A percentile compares a stretch with the other conserved stretches of the same genome.
Evolutionary conservation across 2,113 vertebrate species (phyloP).

Genomic region (Vulpes ferrilata): DNA sequence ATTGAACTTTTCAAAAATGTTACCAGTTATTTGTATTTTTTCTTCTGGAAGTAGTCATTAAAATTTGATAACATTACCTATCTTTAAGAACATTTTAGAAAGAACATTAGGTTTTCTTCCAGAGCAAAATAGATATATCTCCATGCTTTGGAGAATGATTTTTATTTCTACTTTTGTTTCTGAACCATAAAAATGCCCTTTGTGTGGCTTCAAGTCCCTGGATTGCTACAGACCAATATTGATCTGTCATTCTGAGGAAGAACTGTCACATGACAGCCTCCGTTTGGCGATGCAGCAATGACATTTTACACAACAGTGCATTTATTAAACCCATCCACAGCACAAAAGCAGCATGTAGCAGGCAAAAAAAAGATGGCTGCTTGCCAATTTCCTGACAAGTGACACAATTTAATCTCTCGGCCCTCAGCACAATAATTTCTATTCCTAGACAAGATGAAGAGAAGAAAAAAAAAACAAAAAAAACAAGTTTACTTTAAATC

Average conservation of each 20-base stretch:
- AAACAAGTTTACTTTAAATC: conserved; percentile 19
- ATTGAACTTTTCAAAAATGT: neutral
- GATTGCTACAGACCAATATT: conserved; percentile 57
- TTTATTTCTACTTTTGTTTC: conserved; percentile 58
- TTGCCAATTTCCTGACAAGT: conserved; percentile 58
- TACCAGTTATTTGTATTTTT: conserved; percentile 29
- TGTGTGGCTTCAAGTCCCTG: conserved; percentile 46
- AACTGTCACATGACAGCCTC: conserved; percentile 48
- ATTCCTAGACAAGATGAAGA: neutral
- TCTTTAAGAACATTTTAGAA: conserved; percentile 35
- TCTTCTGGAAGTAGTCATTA: conserved; percentile 32
- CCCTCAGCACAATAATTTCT: conserved; percentile 55
- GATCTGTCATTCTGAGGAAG: conserved; percentile 50
- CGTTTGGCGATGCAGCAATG: neutral
- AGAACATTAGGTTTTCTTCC: neutral
- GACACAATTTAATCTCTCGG: conserved; percentile 61
- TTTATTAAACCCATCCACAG: conserved; percentile 70
- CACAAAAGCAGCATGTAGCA: conserved; percentile 38
- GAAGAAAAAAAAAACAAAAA: neutral
- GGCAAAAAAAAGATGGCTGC: conserved; percentile 4
- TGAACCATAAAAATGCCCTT: conserved; percentile 38
- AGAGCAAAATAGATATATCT: conserved; percentile 27
- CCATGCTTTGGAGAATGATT: conserved; percentile 35
- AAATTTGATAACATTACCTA: neutral
- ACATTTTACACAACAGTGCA: conserved; percentile 71